Evolutionary conservation across 2,797 vertebrate genomes (phyloP), one percentile per base, ranked within the genome.

Genomic region (Acanthurus leucopareius): DNA sequence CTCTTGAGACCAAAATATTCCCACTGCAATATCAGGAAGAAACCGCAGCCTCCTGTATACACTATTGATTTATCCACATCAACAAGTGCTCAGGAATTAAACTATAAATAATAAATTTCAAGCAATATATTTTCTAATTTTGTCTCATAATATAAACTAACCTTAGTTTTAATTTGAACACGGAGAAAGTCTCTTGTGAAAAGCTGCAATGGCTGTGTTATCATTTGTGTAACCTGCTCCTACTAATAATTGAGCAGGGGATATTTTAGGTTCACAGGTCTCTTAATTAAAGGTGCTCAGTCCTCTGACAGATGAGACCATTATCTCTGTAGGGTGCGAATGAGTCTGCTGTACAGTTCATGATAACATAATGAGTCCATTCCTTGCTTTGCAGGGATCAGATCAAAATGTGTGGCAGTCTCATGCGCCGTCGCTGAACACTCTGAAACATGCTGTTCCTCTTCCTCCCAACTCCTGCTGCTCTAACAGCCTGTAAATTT

Each of bases 291-390:
- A 92, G 79, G 69, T 79, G 72, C 64, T 82, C 75, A 59, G 63
- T 80, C 82, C 70, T 75, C 77, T 88, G 88, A 93, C 80, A 88
- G 87, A 91, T 90, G 82, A 90, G 88, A 78, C 83, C 77, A 90
- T 92, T 90, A 91, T 90, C 89, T 92, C 89, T 79, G 77, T 45
- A 28, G 86, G 81, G 79, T 86, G 67, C 49, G 82, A 83, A 87
- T 83, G 68, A 91, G 85, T 85, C 78, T 66, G 80, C 83, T 79
- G 77, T 65, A 76, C 82, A 76, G 79, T 78, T 83, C 75, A 76
- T 83, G 87, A 88, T 70, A 79, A 79, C 76, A 75, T 86, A 89
- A 92, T 89, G 80, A 89, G 77, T 75, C 79, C 54, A 66, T 80
- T 80, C 78, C 52, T 70, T 66, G 83, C 77, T 84, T 68, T 38